Base-by-base conservation (phyloP, 2,113 vertebrate genomes). In the Caranx ignobilis region DNA sequence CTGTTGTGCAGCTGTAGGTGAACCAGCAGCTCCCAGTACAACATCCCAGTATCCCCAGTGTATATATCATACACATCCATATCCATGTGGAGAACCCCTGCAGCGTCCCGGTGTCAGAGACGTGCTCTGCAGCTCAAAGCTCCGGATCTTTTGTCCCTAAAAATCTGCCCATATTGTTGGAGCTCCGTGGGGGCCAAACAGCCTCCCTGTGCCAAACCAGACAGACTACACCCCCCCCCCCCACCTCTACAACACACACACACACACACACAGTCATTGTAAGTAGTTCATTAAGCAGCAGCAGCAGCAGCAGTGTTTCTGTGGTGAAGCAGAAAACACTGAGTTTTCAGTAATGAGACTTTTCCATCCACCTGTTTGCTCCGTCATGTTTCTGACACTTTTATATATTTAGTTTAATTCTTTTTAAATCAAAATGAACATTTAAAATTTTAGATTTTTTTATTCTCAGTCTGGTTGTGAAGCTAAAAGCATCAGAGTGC, bases 41-140 rank as follows among this genome's bases (percentile, higher is more conserved):
- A 66, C 81, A 48, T 48, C 87, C 78, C 84, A 82, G 71, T 63
- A 1, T 50, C 52, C 72, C 82, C 74, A 85, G 76, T 79, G 3
- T 54, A 75, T 10, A 41, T 8, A 37, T 8, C 39, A 26, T 26
- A 26, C 26, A 26, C 26, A 26, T 26, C 26, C 26, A 26, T 26
- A 26, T 26, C 26, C 26, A 26, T 26, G 26, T 26, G 26, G 26
- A 26, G 26, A 26, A 26, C 26, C 26, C 26, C 26, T 26, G 26
- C 74, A 54, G 74, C n/a, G 79, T 67, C 71, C 80, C 62, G 55
- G 82, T 72, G 81, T 71, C 75, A 55, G 93, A 91, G 95, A 97
- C 96, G 96, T 97, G 96, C 95, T 94, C 95, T 94, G 97, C 95
- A 97, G 94, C 92, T 91, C 94, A 97, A 94, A 95, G 93, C 93